Evolutionary conservation across 2,113 vertebrate genomes (phyloP).

Genomic region (Pseudorectes ferrugineus): DNA sequence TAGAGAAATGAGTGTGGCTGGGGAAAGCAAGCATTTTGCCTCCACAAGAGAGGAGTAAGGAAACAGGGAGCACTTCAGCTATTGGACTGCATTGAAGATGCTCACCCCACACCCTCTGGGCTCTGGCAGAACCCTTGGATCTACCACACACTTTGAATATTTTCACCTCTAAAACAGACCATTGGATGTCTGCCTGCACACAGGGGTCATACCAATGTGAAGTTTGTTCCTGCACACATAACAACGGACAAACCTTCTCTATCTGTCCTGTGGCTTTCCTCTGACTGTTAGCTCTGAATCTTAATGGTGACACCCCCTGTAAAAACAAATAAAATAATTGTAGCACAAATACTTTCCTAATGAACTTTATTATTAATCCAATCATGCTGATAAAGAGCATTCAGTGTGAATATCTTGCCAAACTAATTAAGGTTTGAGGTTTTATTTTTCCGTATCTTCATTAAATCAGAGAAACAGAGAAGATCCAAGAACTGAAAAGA

Average conservation of each 20-base stretch:
- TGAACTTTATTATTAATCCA: constrained; percentile 14
- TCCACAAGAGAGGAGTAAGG: neutral
- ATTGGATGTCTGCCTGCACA: neutral
- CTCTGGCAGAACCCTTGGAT: neutral
- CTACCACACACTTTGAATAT: neutral
- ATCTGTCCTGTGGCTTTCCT: neutral
- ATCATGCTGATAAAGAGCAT: constrained; percentile 18
- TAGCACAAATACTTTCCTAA: neutral
- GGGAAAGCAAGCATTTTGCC: neutral
- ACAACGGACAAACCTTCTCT: neutral
- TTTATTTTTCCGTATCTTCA: constrained; percentile 26
- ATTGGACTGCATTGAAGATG: neutral
- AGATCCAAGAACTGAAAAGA: neutral
- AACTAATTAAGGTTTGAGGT: constrained; percentile 4
- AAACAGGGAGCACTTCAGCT: neutral
- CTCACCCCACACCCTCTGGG: neutral
- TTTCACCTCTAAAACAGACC: neutral
- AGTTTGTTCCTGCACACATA: neutral
- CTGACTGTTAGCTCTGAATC: neutral
- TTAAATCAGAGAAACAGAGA: neutral
- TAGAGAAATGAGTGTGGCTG: neutral
- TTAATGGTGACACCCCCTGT: neutral
- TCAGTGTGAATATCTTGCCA: neutral
- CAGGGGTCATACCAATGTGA: neutral
- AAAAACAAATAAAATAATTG: neutral